Conservation (phyloP, 2,113 vertebrate genomes). For the Laticauda colubrina region DNA sequence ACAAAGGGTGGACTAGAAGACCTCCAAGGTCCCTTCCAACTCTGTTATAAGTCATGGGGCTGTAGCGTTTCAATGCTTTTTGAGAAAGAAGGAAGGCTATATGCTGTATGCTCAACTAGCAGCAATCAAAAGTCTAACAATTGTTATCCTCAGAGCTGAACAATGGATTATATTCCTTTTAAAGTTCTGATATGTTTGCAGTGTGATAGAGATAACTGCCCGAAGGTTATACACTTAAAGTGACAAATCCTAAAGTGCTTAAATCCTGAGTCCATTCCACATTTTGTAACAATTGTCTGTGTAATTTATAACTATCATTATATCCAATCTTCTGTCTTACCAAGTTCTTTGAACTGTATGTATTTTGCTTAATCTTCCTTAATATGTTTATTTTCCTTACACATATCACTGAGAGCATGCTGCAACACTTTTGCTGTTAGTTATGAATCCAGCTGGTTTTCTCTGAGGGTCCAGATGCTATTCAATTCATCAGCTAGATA, state of each 20-base stretch:
- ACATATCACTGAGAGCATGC: not conserved
- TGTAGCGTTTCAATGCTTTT: not conserved
- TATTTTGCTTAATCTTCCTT: not conserved
- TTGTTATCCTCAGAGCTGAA: not conserved
- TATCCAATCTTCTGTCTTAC: not conserved
- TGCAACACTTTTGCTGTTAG: not conserved
- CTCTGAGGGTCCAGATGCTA: not conserved
- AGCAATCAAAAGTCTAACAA: not conserved
- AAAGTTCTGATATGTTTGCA: not conserved
- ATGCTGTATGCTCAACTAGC: not conserved
- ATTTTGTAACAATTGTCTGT: not conserved
- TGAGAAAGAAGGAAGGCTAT: not conserved
- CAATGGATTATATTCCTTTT: not conserved
- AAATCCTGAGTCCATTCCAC: not conserved
- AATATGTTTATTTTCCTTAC: not conserved
- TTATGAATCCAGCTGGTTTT: not conserved
- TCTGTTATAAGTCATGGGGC: not conserved
- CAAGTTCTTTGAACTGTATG: not conserved
- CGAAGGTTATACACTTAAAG: not conserved
- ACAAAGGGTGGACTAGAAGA: not conserved
- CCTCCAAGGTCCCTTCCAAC: not conserved
- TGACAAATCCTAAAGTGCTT: not conserved
- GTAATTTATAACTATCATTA: not conserved
- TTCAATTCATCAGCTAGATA: not conserved
- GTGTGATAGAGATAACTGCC: not conserved